A percentile compares a stretch with the other conserved stretches of the same genome.
Conservation (phyloP, 2,113 vertebrate genomes). For the Solenodon paradoxus region DNA sequence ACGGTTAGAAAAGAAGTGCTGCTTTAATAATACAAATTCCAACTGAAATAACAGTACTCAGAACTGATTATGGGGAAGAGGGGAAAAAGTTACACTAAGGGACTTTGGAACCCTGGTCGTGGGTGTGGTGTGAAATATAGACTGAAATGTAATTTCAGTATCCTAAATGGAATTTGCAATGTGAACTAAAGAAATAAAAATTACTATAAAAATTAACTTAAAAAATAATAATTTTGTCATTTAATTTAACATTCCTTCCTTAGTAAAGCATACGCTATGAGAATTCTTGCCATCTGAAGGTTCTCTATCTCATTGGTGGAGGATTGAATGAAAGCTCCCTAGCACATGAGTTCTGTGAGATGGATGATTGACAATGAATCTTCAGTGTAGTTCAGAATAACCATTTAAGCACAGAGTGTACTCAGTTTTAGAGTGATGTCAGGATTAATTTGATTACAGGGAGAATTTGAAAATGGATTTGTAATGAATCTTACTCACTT, state of each 20-base stretch:
- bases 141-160: too few relatives aligned
- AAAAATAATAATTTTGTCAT: constrained; percentile 7
- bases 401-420: not conserved
- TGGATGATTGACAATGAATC: not conserved
- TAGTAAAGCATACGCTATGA: not conserved
- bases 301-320: not conserved
- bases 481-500: not conserved
- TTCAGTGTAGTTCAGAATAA: not conserved
- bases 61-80: too few relatives aligned
- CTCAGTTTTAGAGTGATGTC: not conserved
- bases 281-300: constrained; percentile 26
- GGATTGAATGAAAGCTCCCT: not conserved
- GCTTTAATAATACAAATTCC: too few relatives aligned
- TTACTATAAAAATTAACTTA: too few relatives aligned
- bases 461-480: not conserved
- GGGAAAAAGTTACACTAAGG: too few relatives aligned
- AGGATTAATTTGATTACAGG: not conserved
- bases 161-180: too few relatives aligned
- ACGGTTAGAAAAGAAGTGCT: not conserved
- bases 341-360: not conserved
- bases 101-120: too few relatives aligned
- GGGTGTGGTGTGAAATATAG: too few relatives aligned
- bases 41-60: too few relatives aligned
- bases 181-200: too few relatives aligned
- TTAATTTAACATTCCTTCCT: not conserved